Conservation (phyloP, 2,888 invertebrate genomes). For the Alsophila aescularia region DNA sequence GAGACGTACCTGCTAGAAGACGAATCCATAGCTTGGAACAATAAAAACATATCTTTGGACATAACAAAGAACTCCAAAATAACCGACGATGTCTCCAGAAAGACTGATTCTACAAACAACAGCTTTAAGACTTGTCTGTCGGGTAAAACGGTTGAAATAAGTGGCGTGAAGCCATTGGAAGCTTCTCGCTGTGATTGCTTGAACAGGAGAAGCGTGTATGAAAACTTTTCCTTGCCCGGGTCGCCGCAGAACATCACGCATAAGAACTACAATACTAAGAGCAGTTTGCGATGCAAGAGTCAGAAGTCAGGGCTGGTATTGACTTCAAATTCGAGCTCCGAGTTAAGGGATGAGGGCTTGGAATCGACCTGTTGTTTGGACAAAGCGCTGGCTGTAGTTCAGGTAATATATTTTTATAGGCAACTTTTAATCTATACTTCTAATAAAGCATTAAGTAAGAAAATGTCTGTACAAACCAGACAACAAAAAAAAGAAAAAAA, state of each 20-base stretch:
- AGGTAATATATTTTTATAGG: conserved; percentile 13
- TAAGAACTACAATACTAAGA: conserved; percentile 70
- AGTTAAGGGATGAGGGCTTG: conserved; percentile 30
- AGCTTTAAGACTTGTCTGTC: conserved; percentile 70
- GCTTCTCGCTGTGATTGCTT: conserved; percentile 36
- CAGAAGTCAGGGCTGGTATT: not conserved
- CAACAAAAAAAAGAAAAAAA: too few species aligned
- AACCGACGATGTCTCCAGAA: conserved; percentile 23
- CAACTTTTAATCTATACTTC: not conserved
- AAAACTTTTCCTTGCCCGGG: conserved; percentile 75
- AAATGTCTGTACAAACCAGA: too few species aligned
- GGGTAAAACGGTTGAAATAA: conserved; percentile 61
- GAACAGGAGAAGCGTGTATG: conserved; percentile 63
- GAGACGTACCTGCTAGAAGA: conserved; percentile 69
- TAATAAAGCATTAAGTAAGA: too few species aligned
- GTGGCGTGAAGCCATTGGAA: conserved; percentile 63
- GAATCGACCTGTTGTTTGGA: conserved; percentile 49
- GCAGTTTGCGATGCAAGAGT: conserved; percentile 59
- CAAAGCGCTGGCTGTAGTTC: conserved; percentile 65
- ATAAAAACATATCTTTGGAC: conserved; percentile 58
- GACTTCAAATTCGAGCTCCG: conserved; percentile 13
- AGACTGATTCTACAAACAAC: conserved; percentile 8
- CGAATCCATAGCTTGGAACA: conserved; percentile 59
- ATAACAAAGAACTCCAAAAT: conserved; percentile 47
- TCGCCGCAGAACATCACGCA: conserved; percentile 72